Evolutionary conservation across 2,888 invertebrate genomes (phyloP), one percentile per base, ranked within the genome.

Genomic region (Diarsia rubi): DNA sequence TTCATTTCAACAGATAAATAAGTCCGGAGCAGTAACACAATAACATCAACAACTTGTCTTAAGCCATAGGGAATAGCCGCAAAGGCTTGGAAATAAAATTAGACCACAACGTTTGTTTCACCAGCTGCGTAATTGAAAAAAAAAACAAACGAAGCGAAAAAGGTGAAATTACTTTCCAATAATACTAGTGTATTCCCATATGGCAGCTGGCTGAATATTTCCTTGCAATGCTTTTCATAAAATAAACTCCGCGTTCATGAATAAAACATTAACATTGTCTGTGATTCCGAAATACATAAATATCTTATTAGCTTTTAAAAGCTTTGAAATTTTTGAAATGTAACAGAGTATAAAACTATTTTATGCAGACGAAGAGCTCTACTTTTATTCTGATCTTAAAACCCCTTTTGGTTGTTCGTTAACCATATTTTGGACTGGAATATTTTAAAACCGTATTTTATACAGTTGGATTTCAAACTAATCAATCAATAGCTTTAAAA

Each of bases 91-190:
- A 73, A 82, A 85, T 86, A 79, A 88, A 84, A 86, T 82, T 75
- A 79, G 78, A 83, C 77, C 83, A 79, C 82, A 84, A 83, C 84
- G 87, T 88, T 88, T 82, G 86, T 88, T 89, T 84, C 85, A 80
- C 82, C 80, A 86, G 81, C 78, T 81, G 78, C 86, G 87, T 90
- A 90, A 91, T 90, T 89, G 90, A 84, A 85, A 86, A 85, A 86
- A 75, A 87, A 85, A 74, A 37, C 75, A 71, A 79, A 82, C 83
- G 83, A 87, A 85, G 78, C 84, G 79, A 78, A 87, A 87, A 89
- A 80, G 66, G 74, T 75, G 72, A 86, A 86, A 90, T 90, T 89
- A 86, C 79, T 85, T 86, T 83, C 80, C 89, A 86, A 89, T 90
- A 86, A 89, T 90, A 89, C 83, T 69, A 82, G 78, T 87, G 75